Conservation (phyloP, 2,113 vertebrate genomes). For the Oreochromis niloticus region DNA sequence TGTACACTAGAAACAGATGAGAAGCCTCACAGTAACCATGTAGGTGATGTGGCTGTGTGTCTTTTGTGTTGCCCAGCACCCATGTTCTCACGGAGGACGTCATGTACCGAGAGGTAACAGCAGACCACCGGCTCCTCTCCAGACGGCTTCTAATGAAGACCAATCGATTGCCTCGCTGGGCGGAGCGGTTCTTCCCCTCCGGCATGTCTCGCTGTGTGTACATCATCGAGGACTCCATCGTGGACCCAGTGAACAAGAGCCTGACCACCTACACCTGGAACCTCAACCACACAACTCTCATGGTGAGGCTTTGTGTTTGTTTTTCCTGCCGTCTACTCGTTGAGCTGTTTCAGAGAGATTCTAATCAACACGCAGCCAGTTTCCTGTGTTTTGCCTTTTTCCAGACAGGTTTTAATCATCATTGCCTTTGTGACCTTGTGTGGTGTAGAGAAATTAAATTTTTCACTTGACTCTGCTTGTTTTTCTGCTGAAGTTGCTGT, state of each 20-base stretch:
- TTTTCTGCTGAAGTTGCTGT: not conserved
- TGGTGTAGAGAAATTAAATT: not conserved
- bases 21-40: not conserved
- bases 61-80: slow-evolving; percentile 50
- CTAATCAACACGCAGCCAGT: not conserved
- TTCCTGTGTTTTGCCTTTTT: not conserved
- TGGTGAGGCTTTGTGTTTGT: slow-evolving; percentile 30
- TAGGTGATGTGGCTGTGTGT: not conserved
- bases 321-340: not conserved
- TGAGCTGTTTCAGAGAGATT: not conserved
- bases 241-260: slow-evolving; percentile 66
- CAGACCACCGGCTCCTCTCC: slow-evolving; percentile 67
- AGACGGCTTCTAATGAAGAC: slow-evolving; percentile 78
- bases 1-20: not conserved
- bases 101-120: slow-evolving; percentile 72
- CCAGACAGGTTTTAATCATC: not conserved
- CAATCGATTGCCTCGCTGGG: slow-evolving; percentile 80
- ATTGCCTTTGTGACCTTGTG: not conserved
- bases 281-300: slow-evolving; percentile 63
- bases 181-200: slow-evolving; percentile 67
- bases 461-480: not conserved
- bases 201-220: slow-evolving; percentile 73
- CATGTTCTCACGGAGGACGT: slow-evolving; percentile 80
- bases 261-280: slow-evolving; percentile 77
- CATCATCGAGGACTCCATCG: slow-evolving; percentile 76